Evolutionary conservation across 2,797 vertebrate genomes (phyloP).

Genomic region (Diplodus sargus): DNA sequence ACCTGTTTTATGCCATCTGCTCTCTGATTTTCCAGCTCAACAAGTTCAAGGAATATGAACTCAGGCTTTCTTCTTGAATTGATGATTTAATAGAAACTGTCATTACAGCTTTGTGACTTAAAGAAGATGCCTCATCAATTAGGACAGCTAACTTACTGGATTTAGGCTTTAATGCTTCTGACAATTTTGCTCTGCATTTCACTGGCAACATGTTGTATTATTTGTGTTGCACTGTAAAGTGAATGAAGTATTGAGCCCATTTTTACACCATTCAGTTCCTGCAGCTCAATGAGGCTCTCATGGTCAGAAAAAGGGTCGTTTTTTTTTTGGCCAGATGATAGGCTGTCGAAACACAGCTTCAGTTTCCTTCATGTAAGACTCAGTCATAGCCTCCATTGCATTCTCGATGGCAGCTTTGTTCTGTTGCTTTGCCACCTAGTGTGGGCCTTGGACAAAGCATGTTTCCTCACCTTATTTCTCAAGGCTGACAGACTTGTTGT

Average conservation of each 20-base stretch:
- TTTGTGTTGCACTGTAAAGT: constrained; percentile 5
- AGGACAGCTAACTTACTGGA: neutral
- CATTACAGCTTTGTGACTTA: constrained; percentile 5
- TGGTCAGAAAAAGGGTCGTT: neutral
- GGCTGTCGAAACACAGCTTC: constrained; percentile 7
- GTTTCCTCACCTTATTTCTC: constrained; percentile 10
- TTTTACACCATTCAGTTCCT: constrained; percentile 3
- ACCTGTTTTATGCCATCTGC: neutral
- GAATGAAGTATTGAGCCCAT: constrained; percentile 18
- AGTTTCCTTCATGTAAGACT: neutral
- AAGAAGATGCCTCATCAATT: neutral
- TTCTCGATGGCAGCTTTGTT: neutral
- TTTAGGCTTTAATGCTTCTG: neutral
- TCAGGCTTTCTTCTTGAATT: neutral
- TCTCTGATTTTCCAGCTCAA: constrained; percentile 11
- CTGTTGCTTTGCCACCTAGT: neutral
- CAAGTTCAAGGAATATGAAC: neutral
- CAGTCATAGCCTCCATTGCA: neutral
- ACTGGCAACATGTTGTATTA: neutral
- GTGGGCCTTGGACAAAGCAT: constrained; percentile 5
- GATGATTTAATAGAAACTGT: constrained; percentile 2
- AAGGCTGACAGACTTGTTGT: neutral
- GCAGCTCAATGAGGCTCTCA: constrained; percentile 12
- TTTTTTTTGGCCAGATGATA: constrained; percentile 1
- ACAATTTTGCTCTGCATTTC: neutral